These are phyloP conservation scores for Germaria angustata DNA, from an alignment of 2,888 invertebrate genomes.

Conservation along the genomic window DNA sequence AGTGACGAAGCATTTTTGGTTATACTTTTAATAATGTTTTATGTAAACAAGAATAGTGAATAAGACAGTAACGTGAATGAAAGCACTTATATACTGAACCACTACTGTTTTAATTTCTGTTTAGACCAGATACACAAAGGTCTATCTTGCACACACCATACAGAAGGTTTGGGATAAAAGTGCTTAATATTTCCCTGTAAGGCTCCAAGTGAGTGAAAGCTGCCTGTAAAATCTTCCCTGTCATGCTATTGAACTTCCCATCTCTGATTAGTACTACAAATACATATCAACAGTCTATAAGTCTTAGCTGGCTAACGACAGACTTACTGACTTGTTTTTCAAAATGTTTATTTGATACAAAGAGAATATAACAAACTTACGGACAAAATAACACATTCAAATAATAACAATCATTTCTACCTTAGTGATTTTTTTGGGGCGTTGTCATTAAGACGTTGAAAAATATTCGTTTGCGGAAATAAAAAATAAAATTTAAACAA, in stretches of 20 bases:
- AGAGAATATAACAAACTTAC: slow-evolving; percentile 50
- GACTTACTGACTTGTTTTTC: slow-evolving; percentile 30
- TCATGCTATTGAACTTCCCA: not conserved
- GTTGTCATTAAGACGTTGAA: slow-evolving; percentile 58
- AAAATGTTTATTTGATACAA: slow-evolving; percentile 54
- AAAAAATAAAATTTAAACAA: slow-evolving; percentile 10
- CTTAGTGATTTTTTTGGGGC: slow-evolving; percentile 65
- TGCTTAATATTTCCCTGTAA: too few species aligned
- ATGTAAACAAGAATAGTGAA: too few species aligned
- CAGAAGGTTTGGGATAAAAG: too few species aligned
- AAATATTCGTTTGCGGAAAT: slow-evolving; percentile 27
- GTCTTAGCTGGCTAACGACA: slow-evolving; percentile 38
- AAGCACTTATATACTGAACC: too few species aligned
- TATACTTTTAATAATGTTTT: too few species aligned
- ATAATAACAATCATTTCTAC: slow-evolving; percentile 51
- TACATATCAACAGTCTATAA: slow-evolving; percentile 17
- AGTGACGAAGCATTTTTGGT: too few species aligned
- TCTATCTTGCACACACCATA: too few species aligned
- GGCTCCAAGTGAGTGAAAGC: too few species aligned
- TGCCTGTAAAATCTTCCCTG: too few species aligned
- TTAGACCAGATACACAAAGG: too few species aligned
- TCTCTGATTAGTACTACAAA: slow-evolving; percentile 24
- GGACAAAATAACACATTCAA: slow-evolving; percentile 38
- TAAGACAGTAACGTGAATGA: too few species aligned
- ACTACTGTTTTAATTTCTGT: too few species aligned